Evolutionary conservation across 2,888 invertebrate species (phyloP), one percentile per base, ranked within the genome.

Genomic region (Sarcophaga rosellei): DNA sequence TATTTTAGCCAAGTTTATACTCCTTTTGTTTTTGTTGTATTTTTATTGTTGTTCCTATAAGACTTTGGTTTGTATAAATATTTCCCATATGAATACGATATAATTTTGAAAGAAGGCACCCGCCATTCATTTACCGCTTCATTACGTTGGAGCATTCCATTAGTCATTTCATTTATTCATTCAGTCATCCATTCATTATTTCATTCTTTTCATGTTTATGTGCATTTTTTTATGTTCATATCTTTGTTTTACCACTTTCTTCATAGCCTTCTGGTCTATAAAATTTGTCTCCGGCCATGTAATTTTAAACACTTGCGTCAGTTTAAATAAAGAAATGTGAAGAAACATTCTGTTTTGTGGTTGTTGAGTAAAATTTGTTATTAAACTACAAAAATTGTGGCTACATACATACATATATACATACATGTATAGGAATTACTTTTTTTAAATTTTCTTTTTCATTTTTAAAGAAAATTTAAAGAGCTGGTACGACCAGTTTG

Each of bases 291-390:
- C 57, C 81, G 88, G 87, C 88, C 88, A 89, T 91, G 91, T 92
- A 92, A 92, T 92, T 92, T 89, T 90, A 91, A 92, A 90, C 92
- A 92, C 92, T 92, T 92, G 92, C 91, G 92, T 88, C 91, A 91
- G 88, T 88, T 89, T 89, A 86, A 80, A 72, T 81, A 62, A 83
- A 79, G 78, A n/a, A n/a, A 77, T 62, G 59, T 57, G 12, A 77
- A n/a, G 21, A 65, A 70, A 84, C 53, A 84, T 45, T 72, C 59
- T 63, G 53, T 75, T 62, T 79, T 74, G 81, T 77, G 87, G 76
- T 62, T 88, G 81, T 61, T 87, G 79, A 78, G 80, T 8, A 35
- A 35, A 35, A 10, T 35, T 35, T 35, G 35, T 35, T 35, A 35
- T 35, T 35, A 35, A 35, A 47, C 47, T 8, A 15, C 15, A 47